Evolutionary conservation across 2,113 vertebrate genomes (phyloP).

Genomic region (Hemiscyllium ocellatum): DNA sequence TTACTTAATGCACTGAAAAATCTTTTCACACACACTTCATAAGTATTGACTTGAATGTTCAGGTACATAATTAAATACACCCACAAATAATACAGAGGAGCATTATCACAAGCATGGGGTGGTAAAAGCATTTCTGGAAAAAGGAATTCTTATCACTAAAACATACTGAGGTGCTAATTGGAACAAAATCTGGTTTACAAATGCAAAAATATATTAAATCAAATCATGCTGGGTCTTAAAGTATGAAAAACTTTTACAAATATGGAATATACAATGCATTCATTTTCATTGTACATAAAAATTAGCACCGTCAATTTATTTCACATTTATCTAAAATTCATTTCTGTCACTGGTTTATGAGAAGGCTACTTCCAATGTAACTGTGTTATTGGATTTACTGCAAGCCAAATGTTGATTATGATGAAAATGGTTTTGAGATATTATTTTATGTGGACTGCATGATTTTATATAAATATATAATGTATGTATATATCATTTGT

Average conservation of each 20-base stretch:
- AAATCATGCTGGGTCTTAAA: background rate
- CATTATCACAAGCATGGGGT: background rate
- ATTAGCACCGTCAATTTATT: background rate
- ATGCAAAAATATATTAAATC: background rate
- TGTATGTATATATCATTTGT: too few relatives aligned
- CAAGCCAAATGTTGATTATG: background rate
- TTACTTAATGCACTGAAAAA: background rate
- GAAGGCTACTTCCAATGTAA: background rate
- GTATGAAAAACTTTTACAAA: background rate
- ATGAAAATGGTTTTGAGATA: background rate
- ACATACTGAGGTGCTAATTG: background rate
- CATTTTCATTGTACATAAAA: background rate
- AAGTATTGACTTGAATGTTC: background rate
- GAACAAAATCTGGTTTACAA: background rate
- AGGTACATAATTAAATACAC: background rate
- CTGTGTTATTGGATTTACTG: background rate
- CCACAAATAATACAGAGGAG: background rate
- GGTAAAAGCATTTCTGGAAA: background rate
- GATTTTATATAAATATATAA: too few relatives aligned
- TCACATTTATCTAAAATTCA: background rate
- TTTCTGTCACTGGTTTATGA: background rate
- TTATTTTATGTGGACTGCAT: too few relatives aligned
- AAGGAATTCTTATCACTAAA: background rate
- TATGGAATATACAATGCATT: background rate
- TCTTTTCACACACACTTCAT: slow-evolving; percentile 6